Evolutionary conservation across 2,888 invertebrate species (phyloP).

Genomic region (Trachelus troglodyta): DNA sequence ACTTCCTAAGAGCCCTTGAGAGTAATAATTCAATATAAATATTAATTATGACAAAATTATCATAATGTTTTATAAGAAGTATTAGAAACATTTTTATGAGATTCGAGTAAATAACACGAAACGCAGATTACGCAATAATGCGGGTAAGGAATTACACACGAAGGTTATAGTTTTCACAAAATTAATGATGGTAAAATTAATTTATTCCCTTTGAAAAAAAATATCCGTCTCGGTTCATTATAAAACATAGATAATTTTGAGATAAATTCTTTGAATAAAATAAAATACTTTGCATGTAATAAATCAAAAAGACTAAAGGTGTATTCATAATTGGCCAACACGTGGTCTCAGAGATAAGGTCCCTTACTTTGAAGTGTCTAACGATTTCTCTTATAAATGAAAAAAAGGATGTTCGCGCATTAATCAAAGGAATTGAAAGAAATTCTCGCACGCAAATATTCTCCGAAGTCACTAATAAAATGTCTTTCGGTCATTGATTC

Average conservation of each 20-base stretch:
- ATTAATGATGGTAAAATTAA: neutral
- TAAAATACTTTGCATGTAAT: neutral
- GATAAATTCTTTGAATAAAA: neutral
- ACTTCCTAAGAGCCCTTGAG: neutral
- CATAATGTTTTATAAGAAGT: neutral
- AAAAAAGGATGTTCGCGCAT: neutral
- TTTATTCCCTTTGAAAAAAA: neutral
- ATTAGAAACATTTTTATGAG: slow-evolving; percentile 10
- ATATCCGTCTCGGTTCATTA: too few species aligned
- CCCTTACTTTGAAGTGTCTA: neutral
- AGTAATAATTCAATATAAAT: neutral
- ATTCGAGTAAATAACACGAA: neutral
- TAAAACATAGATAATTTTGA: neutral
- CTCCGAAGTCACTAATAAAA: neutral
- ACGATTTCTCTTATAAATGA: neutral
- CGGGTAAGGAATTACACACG: neutral
- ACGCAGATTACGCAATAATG: too few species aligned
- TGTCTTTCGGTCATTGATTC: neutral
- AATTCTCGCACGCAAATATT: neutral
- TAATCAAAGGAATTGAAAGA: too few species aligned
- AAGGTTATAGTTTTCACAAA: neutral
- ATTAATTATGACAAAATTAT: neutral
- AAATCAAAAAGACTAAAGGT: neutral
- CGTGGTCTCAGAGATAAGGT: neutral
- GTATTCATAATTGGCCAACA: neutral